Percentiles rank a stretch among this genome's conserved stretches.
Evolutionary conservation across 2,888 invertebrate genomes (phyloP).

Genomic region (Crocallis elinguaria): DNA sequence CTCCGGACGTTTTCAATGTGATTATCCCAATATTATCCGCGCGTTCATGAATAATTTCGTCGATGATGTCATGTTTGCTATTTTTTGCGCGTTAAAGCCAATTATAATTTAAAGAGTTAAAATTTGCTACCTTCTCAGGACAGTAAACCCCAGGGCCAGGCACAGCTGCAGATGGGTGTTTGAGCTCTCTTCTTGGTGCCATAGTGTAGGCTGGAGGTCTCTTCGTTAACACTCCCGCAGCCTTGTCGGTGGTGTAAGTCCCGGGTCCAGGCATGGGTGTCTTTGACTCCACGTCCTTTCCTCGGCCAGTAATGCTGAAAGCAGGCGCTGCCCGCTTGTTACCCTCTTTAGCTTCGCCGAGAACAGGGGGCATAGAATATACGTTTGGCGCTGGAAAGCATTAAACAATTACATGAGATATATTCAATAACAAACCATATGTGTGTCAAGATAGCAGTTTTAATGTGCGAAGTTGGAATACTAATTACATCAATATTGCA

Average conservation of each 20-base stretch:
- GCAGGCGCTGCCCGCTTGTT: constrained; percentile 91
- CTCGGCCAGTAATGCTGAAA: constrained; percentile 94
- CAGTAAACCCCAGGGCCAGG: constrained; percentile 87
- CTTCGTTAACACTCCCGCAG: constrained; percentile 66
- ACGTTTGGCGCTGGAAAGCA: constrained; percentile 91
- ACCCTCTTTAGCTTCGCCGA: constrained; percentile 85
- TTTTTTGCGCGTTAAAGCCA: constrained; percentile 23
- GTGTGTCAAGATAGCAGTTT: not conserved
- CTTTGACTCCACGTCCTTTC: constrained; percentile 82
- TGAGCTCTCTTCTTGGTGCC: constrained; percentile 84
- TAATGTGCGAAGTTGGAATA: constrained; percentile 9
- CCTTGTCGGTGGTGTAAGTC: constrained; percentile 87
- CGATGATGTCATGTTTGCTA: constrained; percentile 40
- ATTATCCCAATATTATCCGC: constrained; percentile 18
- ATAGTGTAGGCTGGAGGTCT: constrained; percentile 94
- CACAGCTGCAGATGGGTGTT: constrained; percentile 65
- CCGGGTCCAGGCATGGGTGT: constrained; percentile 92
- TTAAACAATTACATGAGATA: not conserved
- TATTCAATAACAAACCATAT: not conserved
- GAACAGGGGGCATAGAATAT: constrained; percentile 93
- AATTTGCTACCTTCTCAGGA: constrained; percentile 84
- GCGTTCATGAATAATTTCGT: constrained; percentile 33
- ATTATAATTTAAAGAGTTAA: constrained; percentile 18
- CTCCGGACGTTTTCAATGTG: constrained; percentile 20
- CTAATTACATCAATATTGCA: not conserved